These are phyloP conservation scores for Agonopterix heracliana DNA, from an alignment of 2,888 invertebrate genomes.

Conservation along the genomic window DNA sequence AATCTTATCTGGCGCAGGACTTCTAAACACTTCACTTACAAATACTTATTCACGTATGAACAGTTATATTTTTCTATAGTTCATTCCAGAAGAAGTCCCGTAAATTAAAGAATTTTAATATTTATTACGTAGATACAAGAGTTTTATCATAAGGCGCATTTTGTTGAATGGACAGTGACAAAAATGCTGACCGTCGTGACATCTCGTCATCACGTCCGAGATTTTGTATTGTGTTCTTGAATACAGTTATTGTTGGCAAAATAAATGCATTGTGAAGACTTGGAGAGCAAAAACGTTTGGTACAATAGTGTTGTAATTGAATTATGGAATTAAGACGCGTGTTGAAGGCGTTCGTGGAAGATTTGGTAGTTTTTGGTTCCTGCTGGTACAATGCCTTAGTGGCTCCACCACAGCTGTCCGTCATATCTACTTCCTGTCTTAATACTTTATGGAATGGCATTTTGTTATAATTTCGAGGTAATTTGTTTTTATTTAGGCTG, in stretches of 20 bases:
- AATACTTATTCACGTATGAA: constrained; percentile 29
- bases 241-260: constrained; percentile 73
- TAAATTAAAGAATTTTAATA: too few relatives aligned
- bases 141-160: background rate
- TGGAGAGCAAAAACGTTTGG: constrained; percentile 48
- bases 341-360: constrained; percentile 18
- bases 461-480: background rate
- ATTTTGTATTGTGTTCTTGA: constrained; percentile 31
- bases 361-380: background rate
- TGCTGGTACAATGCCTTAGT: background rate
- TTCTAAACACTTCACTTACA: constrained; percentile 63
- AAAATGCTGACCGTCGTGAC: constrained; percentile 36
- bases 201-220: constrained; percentile 32
- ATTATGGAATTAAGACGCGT: constrained; percentile 47
- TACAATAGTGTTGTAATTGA: constrained; percentile 63
- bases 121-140: background rate
- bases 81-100: background rate
- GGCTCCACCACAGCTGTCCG: background rate
- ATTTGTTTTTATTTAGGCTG: too few relatives aligned
- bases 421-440: background rate
- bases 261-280: constrained; percentile 58
- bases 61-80: constrained; percentile 1
- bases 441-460: background rate
- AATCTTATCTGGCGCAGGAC: constrained; percentile 59
- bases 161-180: constrained; percentile 25